Conservation (phyloP, 2,888 invertebrate genomes). For the Campoplex nolae region DNA sequence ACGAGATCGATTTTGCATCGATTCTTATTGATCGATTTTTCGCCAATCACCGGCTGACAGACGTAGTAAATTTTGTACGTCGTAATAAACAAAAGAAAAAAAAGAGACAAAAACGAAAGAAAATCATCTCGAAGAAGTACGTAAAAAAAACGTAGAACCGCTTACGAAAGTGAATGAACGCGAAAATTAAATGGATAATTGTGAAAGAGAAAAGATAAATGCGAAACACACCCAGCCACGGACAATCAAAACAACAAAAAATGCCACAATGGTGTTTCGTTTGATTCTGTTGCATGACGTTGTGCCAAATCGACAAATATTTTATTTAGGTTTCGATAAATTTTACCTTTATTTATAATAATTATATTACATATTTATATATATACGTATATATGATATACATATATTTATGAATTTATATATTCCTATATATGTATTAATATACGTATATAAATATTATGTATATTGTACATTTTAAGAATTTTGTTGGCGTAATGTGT, state of each 20-base stretch:
- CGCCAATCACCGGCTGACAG: constrained; percentile 14
- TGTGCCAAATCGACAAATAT: constrained; percentile 78
- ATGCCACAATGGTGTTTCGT: constrained; percentile 77
- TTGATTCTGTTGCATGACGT: constrained; percentile 81
- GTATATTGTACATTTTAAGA: constrained; percentile 76
- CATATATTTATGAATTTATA: constrained; percentile 63
- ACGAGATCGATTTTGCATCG: neutral
- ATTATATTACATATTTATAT: constrained; percentile 58
- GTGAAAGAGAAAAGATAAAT: constrained; percentile 60
- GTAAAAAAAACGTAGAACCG: constrained; percentile 53
- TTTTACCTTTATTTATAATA: constrained; percentile 69
- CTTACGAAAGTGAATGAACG: constrained; percentile 59
- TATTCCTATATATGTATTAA: constrained; percentile 52
- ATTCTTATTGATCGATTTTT: neutral
- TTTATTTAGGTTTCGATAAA: constrained; percentile 65
- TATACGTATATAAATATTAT: constrained; percentile 41
- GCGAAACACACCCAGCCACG: constrained; percentile 78
- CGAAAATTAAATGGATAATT: constrained; percentile 25
- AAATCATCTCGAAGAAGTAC: constrained; percentile 2
- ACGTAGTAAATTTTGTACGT: constrained; percentile 40
- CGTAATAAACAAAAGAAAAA: constrained; percentile 18
- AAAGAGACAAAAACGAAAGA: neutral
- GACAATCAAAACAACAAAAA: constrained; percentile 81
- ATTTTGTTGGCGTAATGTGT: constrained; percentile 79
- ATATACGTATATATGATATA: constrained; percentile 32